phyloP scores from a whole-genome alignment of 23 tunicate species.

The Phallusia fumigata region DNA sequence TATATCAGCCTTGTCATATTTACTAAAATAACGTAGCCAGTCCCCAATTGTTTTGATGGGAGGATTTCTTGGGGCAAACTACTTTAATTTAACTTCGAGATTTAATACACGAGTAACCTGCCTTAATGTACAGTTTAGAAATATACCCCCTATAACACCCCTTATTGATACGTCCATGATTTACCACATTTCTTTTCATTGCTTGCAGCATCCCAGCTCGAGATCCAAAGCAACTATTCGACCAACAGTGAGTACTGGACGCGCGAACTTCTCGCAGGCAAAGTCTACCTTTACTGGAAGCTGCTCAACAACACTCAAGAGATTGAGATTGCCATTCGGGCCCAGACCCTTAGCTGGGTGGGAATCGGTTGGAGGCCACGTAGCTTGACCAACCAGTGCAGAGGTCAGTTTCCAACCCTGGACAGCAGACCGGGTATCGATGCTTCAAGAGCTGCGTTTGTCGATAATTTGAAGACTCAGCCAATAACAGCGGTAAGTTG shows the following conservation, averaged over 20 bases:
- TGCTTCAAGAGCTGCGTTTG: neutral
- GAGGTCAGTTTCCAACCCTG: slow-evolving; percentile 21
- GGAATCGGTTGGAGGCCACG: slow-evolving; percentile 85
- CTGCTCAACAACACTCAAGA: slow-evolving; percentile 37
- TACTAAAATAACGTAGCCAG: too few relatives aligned
- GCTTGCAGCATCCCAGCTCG: slow-evolving; percentile 34
- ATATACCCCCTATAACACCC: too few relatives aligned
- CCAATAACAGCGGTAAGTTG: neutral
- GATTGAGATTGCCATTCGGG: slow-evolving; percentile 72
- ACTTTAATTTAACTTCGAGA: too few relatives aligned
- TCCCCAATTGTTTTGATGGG: too few relatives aligned
- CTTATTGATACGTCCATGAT: too few relatives aligned
- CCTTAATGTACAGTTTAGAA: too few relatives aligned
- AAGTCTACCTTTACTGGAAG: slow-evolving; percentile 36
- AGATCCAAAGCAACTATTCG: slow-evolving; percentile 27
- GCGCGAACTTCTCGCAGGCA: slow-evolving; percentile 16
- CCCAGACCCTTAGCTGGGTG: slow-evolving; percentile 68
- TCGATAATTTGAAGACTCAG: neutral
- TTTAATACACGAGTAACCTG: too few relatives aligned
- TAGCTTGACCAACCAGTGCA: slow-evolving; percentile 23
- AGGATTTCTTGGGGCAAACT: too few relatives aligned
- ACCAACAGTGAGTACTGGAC: slow-evolving; percentile 37
- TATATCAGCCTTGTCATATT: too few relatives aligned
- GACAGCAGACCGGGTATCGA: slow-evolving; percentile 16
- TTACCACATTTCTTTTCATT: too few relatives aligned